Evolutionary conservation across 2,113 vertebrate species (phyloP), one percentile per base, ranked within the genome.

Genomic region (Agelaius tricolor): DNA sequence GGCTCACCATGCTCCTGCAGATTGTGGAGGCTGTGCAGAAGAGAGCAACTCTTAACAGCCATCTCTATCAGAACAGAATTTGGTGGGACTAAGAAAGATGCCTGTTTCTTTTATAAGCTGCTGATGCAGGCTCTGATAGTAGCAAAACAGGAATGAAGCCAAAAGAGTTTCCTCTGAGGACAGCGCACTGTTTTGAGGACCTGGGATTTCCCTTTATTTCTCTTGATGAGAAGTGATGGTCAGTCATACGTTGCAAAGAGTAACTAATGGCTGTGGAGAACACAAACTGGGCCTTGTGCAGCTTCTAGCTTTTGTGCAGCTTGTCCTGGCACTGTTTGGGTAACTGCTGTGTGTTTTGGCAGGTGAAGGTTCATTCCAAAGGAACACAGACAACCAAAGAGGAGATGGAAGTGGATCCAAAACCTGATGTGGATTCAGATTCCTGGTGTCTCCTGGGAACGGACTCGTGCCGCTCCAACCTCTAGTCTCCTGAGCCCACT

Each of bases 361-460:
- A 98, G 98, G 95, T 97, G 96, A 97, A 97, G 89, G 91, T 95
- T 97, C 97, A 98, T 98, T 98, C 98, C 96, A 98, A 86, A 97
- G 98, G 97, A 93, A 98, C 97, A 47, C 98, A 98, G 95, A 98
- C 98, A 82, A 58, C 97, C 94, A 98, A 97, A 95, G 98, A 98
- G 95, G 98, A 98, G 85, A 87, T 95, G 95, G 98, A 98, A 96
- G 80, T 94, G 80, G 98, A 98, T 98, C 96, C 97, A 1, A 98
- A 97, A 90, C 98, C 98, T 93, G 98, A 98, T 49, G 71, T 98
- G 96, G 98, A 98, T 97, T 98, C 98, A 71, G 98, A 98, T 88
- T 98, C 98, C 87, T 98, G 98, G 98, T 98, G 98, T 97, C 98
- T 98, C 71, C 96, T 98, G 95, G 98, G 98, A 97, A 97, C 98